Evolutionary conservation across 1,140 invertebrate genomes (phyloP), one percentile per base, ranked within the genome.

Genomic region (Mya arenaria): DNA sequence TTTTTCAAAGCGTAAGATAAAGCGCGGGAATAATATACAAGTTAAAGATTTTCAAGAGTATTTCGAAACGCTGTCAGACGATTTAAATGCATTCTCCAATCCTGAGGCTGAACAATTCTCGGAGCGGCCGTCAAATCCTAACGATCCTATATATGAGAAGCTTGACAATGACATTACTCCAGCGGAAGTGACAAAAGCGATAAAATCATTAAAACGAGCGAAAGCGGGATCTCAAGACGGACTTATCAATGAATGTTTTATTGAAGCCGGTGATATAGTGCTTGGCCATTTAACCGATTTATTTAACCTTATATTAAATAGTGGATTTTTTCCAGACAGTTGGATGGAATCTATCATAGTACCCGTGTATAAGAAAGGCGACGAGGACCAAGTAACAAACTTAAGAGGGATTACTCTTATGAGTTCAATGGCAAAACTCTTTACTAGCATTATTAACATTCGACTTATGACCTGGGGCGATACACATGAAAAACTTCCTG

Each of bases 231-330:
- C 62, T 23, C 23, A 28, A n/a, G 62, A 65, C 30, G 58, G 41
- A n/a, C 25, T 62, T 10, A 25, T 62, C 36, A 62, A 62, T 65
- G 62, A 65, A 37, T 65, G 41, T 37, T 65, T 65, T 23, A 37
- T 65, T 37, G 62, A 65, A 37, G 32, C 62, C 25, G 36, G 62
- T 17, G 62, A 65, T 65, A 65, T 65, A 39, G 4, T 65, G n/a
- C 10, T 23, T 37, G 3, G 34, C n/a, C 62, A 65, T 65, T 37
- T 65, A 28, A 23, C 25, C 2, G 62, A 65, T 25, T 3, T 65
- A 5, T 65, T 65, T 37, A 65, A 65, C n/a, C 15, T 65, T 10
- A 65, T 65, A 19, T 65, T 65, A 39, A 23, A 6, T 4, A 37
- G 15, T 36, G 62, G 62, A 19, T 5, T 39, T 23, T 65, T 65